Percentiles rank a stretch among this genome's conserved stretches.
phyloP scores from a whole-genome alignment of 2,888 invertebrate species.

The Clistopyga incitator region DNA sequence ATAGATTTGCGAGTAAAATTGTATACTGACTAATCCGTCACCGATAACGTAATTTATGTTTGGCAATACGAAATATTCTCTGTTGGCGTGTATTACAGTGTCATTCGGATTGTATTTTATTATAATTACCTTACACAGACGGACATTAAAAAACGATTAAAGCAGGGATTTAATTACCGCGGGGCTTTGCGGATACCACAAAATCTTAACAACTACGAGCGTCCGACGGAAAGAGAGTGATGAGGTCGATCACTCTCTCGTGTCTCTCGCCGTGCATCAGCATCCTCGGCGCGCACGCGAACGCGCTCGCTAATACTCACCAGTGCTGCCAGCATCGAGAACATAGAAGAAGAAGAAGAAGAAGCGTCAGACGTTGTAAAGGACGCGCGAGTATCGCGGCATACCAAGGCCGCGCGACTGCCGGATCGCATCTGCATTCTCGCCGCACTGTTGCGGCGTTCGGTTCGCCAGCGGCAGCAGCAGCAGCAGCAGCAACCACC shows the following conservation, averaged over 20 bases:
- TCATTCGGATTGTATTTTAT: background rate
- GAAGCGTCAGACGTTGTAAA: slow-evolving; percentile 40
- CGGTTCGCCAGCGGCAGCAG: slow-evolving; percentile 3
- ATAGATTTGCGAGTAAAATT: no score
- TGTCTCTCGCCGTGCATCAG: background rate
- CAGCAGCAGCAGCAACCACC: background rate
- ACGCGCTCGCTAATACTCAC: slow-evolving; percentile 8
- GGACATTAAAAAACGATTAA: slow-evolving; percentile 5
- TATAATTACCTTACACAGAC: background rate
- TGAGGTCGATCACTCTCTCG: slow-evolving; percentile 18
- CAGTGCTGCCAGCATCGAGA: slow-evolving; percentile 2
- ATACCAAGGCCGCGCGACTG: slow-evolving; percentile 58
- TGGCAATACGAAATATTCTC: background rate
- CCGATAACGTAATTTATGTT: no score
- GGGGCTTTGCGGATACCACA: background rate
- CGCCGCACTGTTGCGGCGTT: slow-evolving; percentile 45
- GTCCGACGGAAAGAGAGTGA: background rate
- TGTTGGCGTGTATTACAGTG: background rate
- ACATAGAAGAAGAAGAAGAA: slow-evolving; percentile 32
- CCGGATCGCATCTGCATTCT: slow-evolving; percentile 68
- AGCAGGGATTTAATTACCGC: background rate
- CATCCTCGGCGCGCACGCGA: slow-evolving; percentile 6
- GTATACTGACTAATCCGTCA: no score
- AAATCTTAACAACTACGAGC: background rate
- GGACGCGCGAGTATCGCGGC: slow-evolving; percentile 44